These are phyloP conservation scores for Heliothis subflexa DNA, from an alignment of 1,140 invertebrate species.

Conservation along the genomic window DNA sequence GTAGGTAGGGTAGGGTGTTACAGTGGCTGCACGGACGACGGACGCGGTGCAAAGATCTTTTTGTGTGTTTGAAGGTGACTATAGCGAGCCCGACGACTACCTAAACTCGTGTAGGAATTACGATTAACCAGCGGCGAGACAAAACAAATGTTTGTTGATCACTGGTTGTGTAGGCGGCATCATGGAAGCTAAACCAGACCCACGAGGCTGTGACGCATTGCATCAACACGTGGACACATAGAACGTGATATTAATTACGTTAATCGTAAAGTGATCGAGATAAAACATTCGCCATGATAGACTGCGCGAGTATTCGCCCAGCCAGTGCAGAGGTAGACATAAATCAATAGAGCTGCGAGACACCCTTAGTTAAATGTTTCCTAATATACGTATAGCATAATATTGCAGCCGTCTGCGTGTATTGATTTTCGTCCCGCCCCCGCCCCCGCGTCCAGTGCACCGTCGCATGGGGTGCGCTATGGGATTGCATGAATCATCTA, in stretches of 20 bases:
- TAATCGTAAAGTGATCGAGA: slow-evolving; percentile 28
- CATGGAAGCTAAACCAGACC: slow-evolving; percentile 22
- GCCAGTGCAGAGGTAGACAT: slow-evolving; percentile 20
- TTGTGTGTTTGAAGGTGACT: slow-evolving; percentile 6
- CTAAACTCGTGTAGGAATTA: slow-evolving; percentile 3
- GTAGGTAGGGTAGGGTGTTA: slow-evolving; percentile 18
- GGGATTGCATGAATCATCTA: slow-evolving; percentile 48
- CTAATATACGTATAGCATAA: slow-evolving; percentile 41
- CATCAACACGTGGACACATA: slow-evolving; percentile 5
- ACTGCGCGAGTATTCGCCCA: neutral
- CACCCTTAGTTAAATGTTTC: slow-evolving; percentile 45
- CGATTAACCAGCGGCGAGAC: neutral
- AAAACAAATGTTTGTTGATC: slow-evolving; percentile 28
- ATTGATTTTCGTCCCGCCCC: slow-evolving; percentile 49
- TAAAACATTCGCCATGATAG: neutral
- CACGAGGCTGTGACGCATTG: slow-evolving; percentile 23
- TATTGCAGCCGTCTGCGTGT: slow-evolving; percentile 53
- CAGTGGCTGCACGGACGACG: slow-evolving; percentile 16
- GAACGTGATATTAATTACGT: slow-evolving; percentile 11
- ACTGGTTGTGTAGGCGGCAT: slow-evolving; percentile 8
- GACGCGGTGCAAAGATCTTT: slow-evolving; percentile 9
- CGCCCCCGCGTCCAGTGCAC: slow-evolving; percentile 33
- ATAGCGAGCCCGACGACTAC: neutral
- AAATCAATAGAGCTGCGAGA: slow-evolving; percentile 43
- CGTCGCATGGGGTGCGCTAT: slow-evolving; percentile 42